Evolutionary conservation across 2,113 vertebrate genomes (phyloP).

Genomic region (Aegotheles bennettii): DNA sequence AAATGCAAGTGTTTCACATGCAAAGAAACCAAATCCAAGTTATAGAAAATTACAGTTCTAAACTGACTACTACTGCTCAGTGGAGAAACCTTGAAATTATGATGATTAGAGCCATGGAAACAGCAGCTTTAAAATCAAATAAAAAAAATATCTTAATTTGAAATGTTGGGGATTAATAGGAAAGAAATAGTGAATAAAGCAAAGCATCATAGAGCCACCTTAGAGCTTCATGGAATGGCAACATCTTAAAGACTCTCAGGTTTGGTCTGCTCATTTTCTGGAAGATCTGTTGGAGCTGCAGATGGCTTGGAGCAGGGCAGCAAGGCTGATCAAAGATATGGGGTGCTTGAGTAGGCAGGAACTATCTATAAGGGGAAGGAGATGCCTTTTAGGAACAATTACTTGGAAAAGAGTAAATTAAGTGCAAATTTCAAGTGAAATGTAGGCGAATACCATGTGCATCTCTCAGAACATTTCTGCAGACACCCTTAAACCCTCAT

Average conservation of each 20-base stretch:
- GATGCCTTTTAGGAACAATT: accelerated
- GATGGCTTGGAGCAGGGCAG: neutral
- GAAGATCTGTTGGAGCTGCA: neutral
- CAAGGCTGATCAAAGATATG: neutral
- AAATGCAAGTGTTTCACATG: neutral
- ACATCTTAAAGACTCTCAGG: neutral
- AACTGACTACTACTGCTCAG: neutral
- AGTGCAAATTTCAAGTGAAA: neutral
- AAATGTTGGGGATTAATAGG: neutral
- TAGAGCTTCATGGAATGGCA: neutral
- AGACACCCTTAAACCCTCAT: neutral
- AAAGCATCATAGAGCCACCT: neutral
- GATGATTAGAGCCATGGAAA: neutral
- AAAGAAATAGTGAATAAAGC: neutral
- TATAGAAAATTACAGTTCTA: neutral
- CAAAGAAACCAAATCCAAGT: neutral
- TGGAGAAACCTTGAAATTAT: neutral
- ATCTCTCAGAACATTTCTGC: neutral
- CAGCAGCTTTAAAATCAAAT: neutral
- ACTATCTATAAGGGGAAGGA: neutral
- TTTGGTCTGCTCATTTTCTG: neutral
- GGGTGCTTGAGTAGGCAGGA: neutral
- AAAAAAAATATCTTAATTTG: neutral
- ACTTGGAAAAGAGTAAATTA: neutral
- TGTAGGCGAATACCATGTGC: neutral